Conservation (phyloP, 1,140 invertebrate genomes). For the Cydia pomonella region DNA sequence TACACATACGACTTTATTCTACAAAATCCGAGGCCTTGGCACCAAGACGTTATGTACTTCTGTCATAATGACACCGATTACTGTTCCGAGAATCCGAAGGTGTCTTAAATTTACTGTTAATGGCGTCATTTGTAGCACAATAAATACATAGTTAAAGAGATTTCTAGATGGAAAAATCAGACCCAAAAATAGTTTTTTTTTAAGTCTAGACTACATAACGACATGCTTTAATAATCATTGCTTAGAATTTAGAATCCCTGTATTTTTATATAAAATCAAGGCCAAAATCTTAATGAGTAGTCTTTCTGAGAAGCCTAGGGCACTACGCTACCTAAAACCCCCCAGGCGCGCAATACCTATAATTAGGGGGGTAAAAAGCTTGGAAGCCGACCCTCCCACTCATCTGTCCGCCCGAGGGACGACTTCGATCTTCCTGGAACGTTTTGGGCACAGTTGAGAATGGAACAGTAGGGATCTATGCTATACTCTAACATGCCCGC, state of each 20-base stretch:
- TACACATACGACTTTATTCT: neutral
- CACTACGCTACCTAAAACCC: conserved; percentile 31
- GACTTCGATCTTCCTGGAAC: conserved; percentile 58
- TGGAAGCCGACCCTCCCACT: conserved; percentile 55
- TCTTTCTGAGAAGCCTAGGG: conserved; percentile 12
- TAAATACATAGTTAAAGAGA: neutral
- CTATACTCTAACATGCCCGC: neutral
- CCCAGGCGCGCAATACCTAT: conserved; percentile 44
- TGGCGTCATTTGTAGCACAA: neutral
- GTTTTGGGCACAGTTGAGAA: conserved; percentile 23
- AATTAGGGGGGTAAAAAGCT: conserved; percentile 49
- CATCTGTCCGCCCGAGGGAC: conserved; percentile 53
- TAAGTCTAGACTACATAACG: neutral
- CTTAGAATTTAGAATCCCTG: neutral
- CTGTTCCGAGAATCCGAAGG: conserved; percentile 49
- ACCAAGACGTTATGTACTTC: conserved; percentile 33
- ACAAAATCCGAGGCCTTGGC: conserved; percentile 6
- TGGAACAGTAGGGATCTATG: neutral
- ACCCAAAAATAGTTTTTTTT: too few relatives aligned
- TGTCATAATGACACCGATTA: conserved; percentile 53
- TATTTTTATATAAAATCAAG: neutral
- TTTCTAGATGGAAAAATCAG: neutral
- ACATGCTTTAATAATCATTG: neutral
- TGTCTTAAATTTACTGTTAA: conserved; percentile 29
- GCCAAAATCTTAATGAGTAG: neutral